These are phyloP conservation scores for Meles meles DNA, from an alignment of 2,113 vertebrate genomes.

Conservation along the genomic window DNA sequence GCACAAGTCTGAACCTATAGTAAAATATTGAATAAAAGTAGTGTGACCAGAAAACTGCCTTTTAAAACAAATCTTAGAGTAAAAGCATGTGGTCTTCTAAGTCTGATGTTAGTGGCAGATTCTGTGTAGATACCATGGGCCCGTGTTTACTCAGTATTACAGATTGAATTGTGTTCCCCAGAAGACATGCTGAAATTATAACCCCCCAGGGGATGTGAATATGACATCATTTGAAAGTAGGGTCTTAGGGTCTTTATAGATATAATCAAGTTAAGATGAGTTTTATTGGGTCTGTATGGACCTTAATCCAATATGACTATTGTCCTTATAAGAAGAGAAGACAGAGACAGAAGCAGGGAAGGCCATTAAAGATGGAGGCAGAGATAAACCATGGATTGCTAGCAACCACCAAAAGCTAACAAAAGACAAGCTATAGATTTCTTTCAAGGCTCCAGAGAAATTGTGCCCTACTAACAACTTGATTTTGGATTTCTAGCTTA, in stretches of 20 bases:
- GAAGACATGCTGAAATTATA: not conserved
- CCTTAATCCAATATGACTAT: not conserved
- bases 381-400: not conserved
- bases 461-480: not conserved
- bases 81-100: not conserved
- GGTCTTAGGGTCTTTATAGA: not conserved
- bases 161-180: not conserved
- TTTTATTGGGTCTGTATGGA: not conserved
- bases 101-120: not conserved
- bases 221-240: not conserved
- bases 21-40: not conserved
- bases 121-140: not conserved
- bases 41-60: not conserved
- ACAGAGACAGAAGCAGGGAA: not conserved
- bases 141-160: not conserved
- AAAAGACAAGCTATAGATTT: not conserved
- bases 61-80: not conserved
- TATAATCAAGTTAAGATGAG: not conserved
- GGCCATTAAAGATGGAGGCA: not conserved
- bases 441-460: not conserved
- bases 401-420: not conserved
- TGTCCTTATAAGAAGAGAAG: not conserved
- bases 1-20: not conserved
- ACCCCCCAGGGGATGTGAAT: not conserved
- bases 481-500: not conserved